Base-by-base conservation (phyloP, 2,797 vertebrate genomes). In the Triplophysa bombifrons region DNA sequence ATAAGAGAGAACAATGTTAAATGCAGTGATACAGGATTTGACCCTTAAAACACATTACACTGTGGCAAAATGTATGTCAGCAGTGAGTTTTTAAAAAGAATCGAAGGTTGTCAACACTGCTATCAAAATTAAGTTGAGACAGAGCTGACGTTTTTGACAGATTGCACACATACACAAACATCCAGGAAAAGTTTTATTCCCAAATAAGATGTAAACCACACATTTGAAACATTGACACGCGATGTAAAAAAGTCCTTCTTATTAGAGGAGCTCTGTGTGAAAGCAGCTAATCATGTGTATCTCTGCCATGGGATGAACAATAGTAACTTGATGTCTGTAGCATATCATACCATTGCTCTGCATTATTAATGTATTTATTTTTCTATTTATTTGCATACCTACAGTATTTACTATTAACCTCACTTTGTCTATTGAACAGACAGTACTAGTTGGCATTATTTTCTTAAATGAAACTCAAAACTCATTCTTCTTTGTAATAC, bases 1-100 rank as follows among this genome's bases (percentile, higher is more conserved):
- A 77, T 53, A 38, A 60, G 3, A 51, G 67, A 71, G 27, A 63
- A 25, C 25, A 34, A 25, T 38, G 76, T 2, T n/a, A 55, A 55
- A 55, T n/a, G 19, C 53, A 3, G n/a, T 10, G 53, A 7, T n/a
- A 20, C 53, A 20, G 53, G 7, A 20, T 20, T 17, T 9, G 53
- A 55, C 53, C 19, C 53, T 55, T 20, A 3, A 55, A 55, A 55
- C 9, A 19, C 53, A 55, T 6, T 20, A n/a, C 19, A 20, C 53
- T 2, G 17, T 20, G 53, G 8, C 8, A 55, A 55, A 53, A 53
- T 22, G 55, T 22, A 12, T 56, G 55, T 56, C 8, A 22, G n/a
- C 10, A 22, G 55, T 56, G n/a, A 22, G n/a, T 12, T n/a, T 20
- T 20, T 11, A 11, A 22, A 58, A 25, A 16, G 20, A 34, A 34